Percentiles rank a stretch among this genome's conserved stretches.
phyloP scores from a whole-genome alignment of 2,797 vertebrate genomes.

The Lutjanus campechanus region DNA sequence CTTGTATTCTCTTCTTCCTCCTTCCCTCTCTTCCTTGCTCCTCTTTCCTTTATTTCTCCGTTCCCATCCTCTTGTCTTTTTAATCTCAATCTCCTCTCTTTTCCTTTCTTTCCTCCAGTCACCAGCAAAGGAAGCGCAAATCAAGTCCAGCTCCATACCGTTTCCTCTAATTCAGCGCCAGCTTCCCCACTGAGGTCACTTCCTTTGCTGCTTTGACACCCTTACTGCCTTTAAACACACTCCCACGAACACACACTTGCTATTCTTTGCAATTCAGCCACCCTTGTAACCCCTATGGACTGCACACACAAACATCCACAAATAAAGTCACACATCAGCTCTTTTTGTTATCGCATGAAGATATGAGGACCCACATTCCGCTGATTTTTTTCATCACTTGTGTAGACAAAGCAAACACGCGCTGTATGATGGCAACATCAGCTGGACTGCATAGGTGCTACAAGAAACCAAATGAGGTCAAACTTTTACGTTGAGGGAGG shows the following conservation, averaged over 20 bases:
- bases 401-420: constrained; percentile 76
- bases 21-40: neutral
- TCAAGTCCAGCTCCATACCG: constrained; percentile 59
- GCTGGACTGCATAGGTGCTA: constrained; percentile 6
- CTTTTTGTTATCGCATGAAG: constrained; percentile 56
- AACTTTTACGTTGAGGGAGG: constrained; percentile 1
- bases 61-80: neutral
- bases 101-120: constrained; percentile 41
- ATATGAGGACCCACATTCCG: constrained; percentile 60
- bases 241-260: constrained; percentile 17
- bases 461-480: constrained; percentile 10
- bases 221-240: constrained; percentile 42
- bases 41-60: constrained; percentile 8
- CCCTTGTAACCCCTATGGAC: constrained; percentile 33
- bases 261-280: neutral
- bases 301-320: constrained; percentile 46
- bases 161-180: constrained; percentile 84
- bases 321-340: constrained; percentile 64
- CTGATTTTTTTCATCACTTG: constrained; percentile 37
- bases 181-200: constrained; percentile 82
- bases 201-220: constrained; percentile 75
- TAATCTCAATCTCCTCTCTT: constrained; percentile 30
- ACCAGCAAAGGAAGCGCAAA: constrained; percentile 67
- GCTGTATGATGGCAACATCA: constrained; percentile 62
- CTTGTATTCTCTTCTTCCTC: neutral